Conservation (phyloP, 2,797 vertebrate species). For the Takifugu rubripes region DNA sequence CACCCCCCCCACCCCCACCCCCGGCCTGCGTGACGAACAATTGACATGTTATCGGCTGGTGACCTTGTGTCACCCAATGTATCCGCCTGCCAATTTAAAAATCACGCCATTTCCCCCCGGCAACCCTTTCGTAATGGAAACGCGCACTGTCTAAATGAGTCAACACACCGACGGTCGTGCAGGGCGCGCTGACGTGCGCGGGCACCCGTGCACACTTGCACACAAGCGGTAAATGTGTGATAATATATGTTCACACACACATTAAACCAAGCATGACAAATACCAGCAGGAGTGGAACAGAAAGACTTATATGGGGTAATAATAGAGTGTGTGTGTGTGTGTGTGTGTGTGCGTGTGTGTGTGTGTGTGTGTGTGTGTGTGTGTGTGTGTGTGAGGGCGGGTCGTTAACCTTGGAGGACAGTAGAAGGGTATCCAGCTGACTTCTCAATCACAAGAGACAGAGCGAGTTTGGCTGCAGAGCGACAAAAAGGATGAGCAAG, state of each 20-base stretch:
- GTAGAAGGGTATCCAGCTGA: slow-evolving; percentile 61
- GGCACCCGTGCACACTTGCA: slow-evolving; percentile 11
- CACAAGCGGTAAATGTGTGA: slow-evolving; percentile 22
- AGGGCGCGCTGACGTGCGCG: slow-evolving; percentile 13
- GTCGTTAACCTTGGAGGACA: slow-evolving; percentile 51
- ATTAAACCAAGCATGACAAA: slow-evolving; percentile 47
- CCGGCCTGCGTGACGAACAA: slow-evolving; percentile 40
- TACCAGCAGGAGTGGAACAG: slow-evolving; percentile 7
- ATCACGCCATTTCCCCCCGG: slow-evolving; percentile 47
- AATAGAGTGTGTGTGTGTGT: slow-evolving; percentile 16
- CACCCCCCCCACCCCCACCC: slow-evolving; percentile 23
- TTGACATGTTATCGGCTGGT: slow-evolving; percentile 63
- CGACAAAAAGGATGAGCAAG: slow-evolving; percentile 45
- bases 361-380: slow-evolving; percentile 19
- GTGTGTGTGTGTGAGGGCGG: slow-evolving; percentile 15
- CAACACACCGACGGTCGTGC: slow-evolving; percentile 4
- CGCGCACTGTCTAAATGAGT: slow-evolving; percentile 30
- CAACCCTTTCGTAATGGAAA: slow-evolving; percentile 51
- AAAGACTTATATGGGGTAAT: slow-evolving; percentile 20
- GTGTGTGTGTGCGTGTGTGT: slow-evolving; percentile 15
- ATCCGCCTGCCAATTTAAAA: slow-evolving; percentile 58
- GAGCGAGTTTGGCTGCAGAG: slow-evolving; percentile 44
- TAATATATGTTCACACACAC: slow-evolving; percentile 35
- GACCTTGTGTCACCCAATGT: slow-evolving; percentile 54
- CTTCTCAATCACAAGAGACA: slow-evolving; percentile 64